Conservation (phyloP, 2,797 vertebrate genomes). For the Xerus rutilus region DNA sequence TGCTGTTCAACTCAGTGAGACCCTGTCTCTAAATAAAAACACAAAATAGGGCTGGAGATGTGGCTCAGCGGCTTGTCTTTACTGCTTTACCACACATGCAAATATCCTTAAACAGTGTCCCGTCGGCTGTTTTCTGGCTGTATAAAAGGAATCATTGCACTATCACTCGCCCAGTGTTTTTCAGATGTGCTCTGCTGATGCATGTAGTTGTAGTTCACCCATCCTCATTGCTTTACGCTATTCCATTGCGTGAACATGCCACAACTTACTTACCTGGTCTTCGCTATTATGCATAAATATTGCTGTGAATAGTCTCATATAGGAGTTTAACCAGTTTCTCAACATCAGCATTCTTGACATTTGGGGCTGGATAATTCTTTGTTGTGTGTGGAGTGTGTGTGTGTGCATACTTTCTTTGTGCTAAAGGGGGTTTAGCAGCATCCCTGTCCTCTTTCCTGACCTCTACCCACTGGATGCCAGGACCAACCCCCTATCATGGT, state of each 20-base stretch:
- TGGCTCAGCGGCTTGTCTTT: not conserved
- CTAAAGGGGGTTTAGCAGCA: not conserved
- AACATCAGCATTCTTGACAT: fast-evolving
- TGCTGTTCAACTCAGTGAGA: too few relatives aligned
- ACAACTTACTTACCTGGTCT: not conserved
- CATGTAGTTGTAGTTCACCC: too few relatives aligned
- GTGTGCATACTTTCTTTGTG: not conserved
- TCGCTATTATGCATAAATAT: not conserved
- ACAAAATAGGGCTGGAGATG: too few relatives aligned
- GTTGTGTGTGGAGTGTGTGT: not conserved
- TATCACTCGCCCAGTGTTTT: not conserved
- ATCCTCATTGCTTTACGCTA: too few relatives aligned
- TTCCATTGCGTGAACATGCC: not conserved
- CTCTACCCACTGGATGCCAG: not conserved
- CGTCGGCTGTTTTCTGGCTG: not conserved
- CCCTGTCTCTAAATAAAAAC: too few relatives aligned
- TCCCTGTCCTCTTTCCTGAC: not conserved
- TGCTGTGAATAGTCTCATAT: not conserved
- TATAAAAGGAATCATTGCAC: not conserved
- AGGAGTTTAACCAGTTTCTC: not conserved
- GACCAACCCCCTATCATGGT: too few relatives aligned
- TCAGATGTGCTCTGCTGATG: not conserved
- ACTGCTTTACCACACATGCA: not conserved
- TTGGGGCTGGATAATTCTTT: not conserved
- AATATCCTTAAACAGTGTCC: not conserved